Evolutionary conservation across 1,140 invertebrate genomes (phyloP), one percentile per base, ranked within the genome.

Genomic region (Neodiprion virginianus): DNA sequence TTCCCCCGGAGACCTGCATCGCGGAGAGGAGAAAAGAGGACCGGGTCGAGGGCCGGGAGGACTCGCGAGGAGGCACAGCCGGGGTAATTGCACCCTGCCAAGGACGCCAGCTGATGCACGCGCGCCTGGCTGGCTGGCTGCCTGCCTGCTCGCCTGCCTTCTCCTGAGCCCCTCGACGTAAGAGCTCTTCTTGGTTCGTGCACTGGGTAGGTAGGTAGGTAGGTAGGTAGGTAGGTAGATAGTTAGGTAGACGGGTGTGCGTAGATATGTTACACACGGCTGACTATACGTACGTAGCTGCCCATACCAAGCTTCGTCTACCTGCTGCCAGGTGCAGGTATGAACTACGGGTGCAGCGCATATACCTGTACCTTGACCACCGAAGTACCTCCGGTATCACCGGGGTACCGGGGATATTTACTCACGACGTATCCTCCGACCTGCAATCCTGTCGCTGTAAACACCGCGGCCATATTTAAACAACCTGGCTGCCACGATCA

Each of bases 61-160:
- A 61, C 53, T 61, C 53, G 53, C 53, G 53, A 61, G 53, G 82
- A 79, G 84, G 79, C 80, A 81, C 78, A 79, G 84, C 77, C 83
- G 86, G 83, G 86, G 86, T 88, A 88, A 88, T 87, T 86, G 86
- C 85, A 87, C 86, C 86, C 86, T 87, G 85, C 87, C 87, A 88
- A 88, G 86, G 87, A 83, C 86, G 86, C 86, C 87, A 88, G 86
- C 87, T 88, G 87, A 88, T 88, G 85, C 86, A 84, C 10, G 71
- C 67, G 40, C 50, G 40, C 72, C 48, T 71, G 75, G 28, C 28
- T 40, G 28, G 5, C 28, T 40, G 28, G 28, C 28, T 40, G 79
- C 83, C 83, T 40, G 28, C 28, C 28, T 40, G 28, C 5, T 40
- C 28, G 1, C 28, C 28, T 40, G 28, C 28, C 28, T 40, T 40